phyloP scores from a whole-genome alignment of 2,113 vertebrate genomes.

The Gorilla gorilla region DNA sequence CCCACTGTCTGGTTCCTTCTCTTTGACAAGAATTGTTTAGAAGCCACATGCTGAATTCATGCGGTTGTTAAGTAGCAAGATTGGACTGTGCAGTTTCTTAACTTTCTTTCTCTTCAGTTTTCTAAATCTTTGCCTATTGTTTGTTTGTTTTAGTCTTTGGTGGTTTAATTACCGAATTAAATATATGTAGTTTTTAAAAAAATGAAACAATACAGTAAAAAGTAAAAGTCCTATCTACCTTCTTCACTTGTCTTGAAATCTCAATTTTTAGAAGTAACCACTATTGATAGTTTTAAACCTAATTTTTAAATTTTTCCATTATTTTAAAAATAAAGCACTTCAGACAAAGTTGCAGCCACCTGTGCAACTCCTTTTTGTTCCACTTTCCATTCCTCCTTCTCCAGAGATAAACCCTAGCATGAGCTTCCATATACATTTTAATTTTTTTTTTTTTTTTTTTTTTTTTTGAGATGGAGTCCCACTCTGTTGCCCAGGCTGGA shows the following conservation, averaged over 20 bases:
- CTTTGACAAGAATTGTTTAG: not conserved
- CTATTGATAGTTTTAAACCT: not conserved
- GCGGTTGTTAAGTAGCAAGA: not conserved
- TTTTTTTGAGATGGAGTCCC: too few relatives aligned
- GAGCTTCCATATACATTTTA: not conserved
- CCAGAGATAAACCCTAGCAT: not conserved
- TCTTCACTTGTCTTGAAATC: not conserved
- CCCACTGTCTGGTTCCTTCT: not conserved
- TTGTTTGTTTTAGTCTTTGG: not conserved
- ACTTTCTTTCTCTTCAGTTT: not conserved
- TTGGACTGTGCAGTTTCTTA: not conserved
- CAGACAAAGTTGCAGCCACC: not conserved
- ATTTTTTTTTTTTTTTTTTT: too few relatives aligned
- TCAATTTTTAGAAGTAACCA: not conserved
- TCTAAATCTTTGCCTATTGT: constrained; percentile 33
- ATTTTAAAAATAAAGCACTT: not conserved
- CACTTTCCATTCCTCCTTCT: not conserved
- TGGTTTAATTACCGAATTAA: not conserved
- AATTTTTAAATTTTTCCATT: not conserved
- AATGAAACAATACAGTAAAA: not conserved
- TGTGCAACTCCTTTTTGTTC: not conserved
- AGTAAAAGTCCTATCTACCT: not conserved
- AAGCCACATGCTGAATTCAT: not conserved
- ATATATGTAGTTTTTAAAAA: not conserved
- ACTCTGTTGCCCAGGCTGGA: too few relatives aligned